Base-by-base conservation (phyloP, 2,113 vertebrate species). In the Sakesphorus luctuosus region DNA sequence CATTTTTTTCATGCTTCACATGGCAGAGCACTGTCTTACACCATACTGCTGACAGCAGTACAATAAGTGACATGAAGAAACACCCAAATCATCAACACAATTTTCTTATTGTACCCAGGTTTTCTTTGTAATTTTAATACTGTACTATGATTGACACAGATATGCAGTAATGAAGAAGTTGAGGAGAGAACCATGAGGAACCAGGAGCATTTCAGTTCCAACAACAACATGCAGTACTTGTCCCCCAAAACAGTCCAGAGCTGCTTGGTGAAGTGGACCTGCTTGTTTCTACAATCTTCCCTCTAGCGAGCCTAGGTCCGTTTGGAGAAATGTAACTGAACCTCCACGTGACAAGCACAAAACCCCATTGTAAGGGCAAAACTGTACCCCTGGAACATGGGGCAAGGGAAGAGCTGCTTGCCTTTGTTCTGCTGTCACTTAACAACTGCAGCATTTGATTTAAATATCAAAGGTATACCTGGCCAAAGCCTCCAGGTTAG, bases 321-420 rank as follows among this genome's bases (percentile, higher is more conserved):
- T 31, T 58, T 61, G 40, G 61, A 89, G 67, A 89, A 89, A 91
- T 0, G 4, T 4, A 1, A 49, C 55, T 31, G 40, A 65, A 90
- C 50, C 56, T 46, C 35, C 68, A 46, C 18, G 12, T 12, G 10
- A 77, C 0, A 0, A 79, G 55, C 36, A 50, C 40, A 25, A 44
- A 40, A 65, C 61, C 11, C 1, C 1, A 46, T 2, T 0, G 0
- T 16, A 88, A 73, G 28, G 55, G 59, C n/a, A 88, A 66, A 83
- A 83, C 20, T 13, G 9, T 29, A 36, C 44, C 66, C 50, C 26
- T 25, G 10, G 33, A 56, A 55, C 20, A 25, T 0, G 6, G 19
- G 20, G 16, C 44, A 40, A 3, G 11, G 29, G 52, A 90, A 53
- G 16, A 59, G 20, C 50, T 72, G 44, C 29, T 81, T 3, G 0